phyloP scores from a whole-genome alignment of 2,113 vertebrate genomes.

The Pyrgilauda ruficollis region DNA sequence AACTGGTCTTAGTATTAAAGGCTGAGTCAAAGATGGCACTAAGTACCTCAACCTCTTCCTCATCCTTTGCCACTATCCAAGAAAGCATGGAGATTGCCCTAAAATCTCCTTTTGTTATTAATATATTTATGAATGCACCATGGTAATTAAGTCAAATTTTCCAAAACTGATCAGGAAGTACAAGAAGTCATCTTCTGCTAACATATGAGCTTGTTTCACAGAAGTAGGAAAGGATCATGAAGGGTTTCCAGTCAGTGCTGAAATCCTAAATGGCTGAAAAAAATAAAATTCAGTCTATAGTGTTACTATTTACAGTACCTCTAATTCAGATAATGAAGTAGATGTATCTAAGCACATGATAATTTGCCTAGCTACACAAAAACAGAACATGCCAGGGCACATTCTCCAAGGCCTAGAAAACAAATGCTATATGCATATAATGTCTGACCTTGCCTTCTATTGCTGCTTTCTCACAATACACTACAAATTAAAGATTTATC shows the following conservation, averaged over 20 bases:
- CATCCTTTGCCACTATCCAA: background rate
- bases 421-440: background rate
- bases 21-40: background rate
- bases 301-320: background rate
- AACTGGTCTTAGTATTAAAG: background rate
- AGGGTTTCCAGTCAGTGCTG: background rate
- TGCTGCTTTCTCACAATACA: background rate
- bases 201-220: fast-evolving
- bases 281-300: background rate
- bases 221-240: background rate
- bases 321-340: background rate
- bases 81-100: background rate
- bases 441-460: background rate
- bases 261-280: background rate
- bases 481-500: background rate
- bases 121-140: background rate
- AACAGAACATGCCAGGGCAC: background rate
- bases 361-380: background rate
- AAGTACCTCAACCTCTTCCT: background rate
- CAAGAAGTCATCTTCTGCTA: background rate
- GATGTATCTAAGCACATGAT: background rate
- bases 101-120: background rate
- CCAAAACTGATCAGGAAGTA: background rate
- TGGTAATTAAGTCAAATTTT: background rate
- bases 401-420: background rate